Evolutionary conservation across 2,888 invertebrate genomes (phyloP).

Genomic region (Adela reaumurella): DNA sequence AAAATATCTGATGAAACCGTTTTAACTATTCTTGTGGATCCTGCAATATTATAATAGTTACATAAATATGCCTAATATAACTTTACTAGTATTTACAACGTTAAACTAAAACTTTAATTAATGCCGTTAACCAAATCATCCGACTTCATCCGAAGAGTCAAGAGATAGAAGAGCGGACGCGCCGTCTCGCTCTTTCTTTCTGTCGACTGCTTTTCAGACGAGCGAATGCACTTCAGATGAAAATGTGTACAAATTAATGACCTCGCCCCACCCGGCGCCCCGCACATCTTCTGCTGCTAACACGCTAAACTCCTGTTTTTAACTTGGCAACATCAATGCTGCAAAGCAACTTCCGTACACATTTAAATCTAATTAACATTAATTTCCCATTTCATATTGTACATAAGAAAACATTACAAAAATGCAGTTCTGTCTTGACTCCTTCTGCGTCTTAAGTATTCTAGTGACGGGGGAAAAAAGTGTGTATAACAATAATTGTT

Average conservation of each 20-base stretch:
- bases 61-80: too few species aligned
- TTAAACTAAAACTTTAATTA: too few species aligned
- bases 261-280: constrained; percentile 15
- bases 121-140: neutral
- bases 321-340: constrained; percentile 1
- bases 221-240: constrained; percentile 22
- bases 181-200: neutral
- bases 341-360: constrained; percentile 37
- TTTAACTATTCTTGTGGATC: too few species aligned
- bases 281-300: too few species aligned
- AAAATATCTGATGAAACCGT: too few species aligned
- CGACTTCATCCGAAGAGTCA: neutral
- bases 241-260: constrained; percentile 52
- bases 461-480: too few species aligned
- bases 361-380: constrained; percentile 29
- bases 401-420: too few species aligned
- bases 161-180: neutral
- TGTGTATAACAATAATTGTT: neutral
- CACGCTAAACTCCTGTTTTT: constrained; percentile 12
- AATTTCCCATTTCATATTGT: too few species aligned
- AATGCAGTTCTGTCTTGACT: too few species aligned
- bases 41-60: too few species aligned
- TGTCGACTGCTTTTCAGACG: neutral
- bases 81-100: too few species aligned
- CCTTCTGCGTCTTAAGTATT: too few species aligned